Evolutionary conservation across 2,113 vertebrate genomes (phyloP), one percentile per base, ranked within the genome.

Genomic region (Ameiurus melas): DNA sequence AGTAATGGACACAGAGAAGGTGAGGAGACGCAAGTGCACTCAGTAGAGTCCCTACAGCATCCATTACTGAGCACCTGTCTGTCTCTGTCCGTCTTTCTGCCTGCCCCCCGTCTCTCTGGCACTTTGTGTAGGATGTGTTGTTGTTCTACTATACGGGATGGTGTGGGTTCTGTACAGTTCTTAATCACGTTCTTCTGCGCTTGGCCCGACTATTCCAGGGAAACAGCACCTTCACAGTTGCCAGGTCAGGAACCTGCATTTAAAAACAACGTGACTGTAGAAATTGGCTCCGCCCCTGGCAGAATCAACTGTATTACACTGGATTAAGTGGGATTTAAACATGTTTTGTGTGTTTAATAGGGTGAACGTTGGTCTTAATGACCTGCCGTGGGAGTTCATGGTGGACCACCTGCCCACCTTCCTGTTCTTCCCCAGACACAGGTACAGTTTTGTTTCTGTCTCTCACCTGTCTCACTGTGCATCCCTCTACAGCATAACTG

Each of bases 301-400:
- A 33, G 77, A 55, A 3, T 30, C 3, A 9, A 0, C 75, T 16
- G 75, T n/a, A 25, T 51, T 60, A 14, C 22, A 33, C 7, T 57
- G 51, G 27, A 55, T 80, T 5, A 83, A 43, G 17, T 8, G 8
- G 25, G 62, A 68, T 75, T 39, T 53, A 75, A 33, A 33, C 5
- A 64, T 86, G 30, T 43, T 82, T 4, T 79, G 33, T 68, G 79
- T 70, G 88, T 66, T 87, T 83, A 77, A 84, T 85, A 99, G 98
- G 93, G 96, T 99, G 39, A 98, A 99, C 85, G 95, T 96, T n/a
- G 97, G 96, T 85, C 95, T 93, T 80, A 99, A 99, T 84, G 98
- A 99, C 92, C 98, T 99, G 88, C 98, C 98, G 2, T 99, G 98
- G 98, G 98, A 99, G 94, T 98, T 98, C 89, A 98, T 99, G 98